Percentiles rank a stretch among this genome's conserved stretches.
These are phyloP conservation scores for Galeruca laticollis DNA, from an alignment of 2,888 invertebrate genomes.

Conservation along the genomic window DNA sequence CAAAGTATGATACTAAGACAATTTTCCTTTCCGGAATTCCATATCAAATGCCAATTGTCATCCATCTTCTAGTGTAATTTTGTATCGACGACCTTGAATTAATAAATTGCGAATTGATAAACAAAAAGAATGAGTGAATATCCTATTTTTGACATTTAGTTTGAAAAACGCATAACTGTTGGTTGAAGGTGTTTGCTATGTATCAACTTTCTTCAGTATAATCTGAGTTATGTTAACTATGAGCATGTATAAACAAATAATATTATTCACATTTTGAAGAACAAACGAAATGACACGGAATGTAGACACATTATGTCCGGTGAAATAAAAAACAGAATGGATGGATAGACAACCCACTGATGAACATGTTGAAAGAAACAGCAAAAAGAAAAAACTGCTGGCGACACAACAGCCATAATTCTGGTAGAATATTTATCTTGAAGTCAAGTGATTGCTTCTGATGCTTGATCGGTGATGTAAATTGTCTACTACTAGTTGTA, in stretches of 20 bases:
- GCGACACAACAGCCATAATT: conserved; percentile 29
- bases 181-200: too few species aligned
- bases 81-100: too few species aligned
- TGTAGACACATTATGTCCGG: conserved; percentile 12
- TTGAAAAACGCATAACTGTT: too few species aligned
- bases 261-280: not conserved
- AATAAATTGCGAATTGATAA: too few species aligned
- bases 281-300: not conserved
- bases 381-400: conserved; percentile 19
- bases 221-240: too few species aligned
- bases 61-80: too few species aligned
- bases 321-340: conserved; percentile 1
- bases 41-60: too few species aligned
- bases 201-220: too few species aligned
- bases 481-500: conserved; percentile 30
- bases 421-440: conserved; percentile 33
- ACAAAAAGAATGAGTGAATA: too few species aligned
- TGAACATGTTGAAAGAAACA: conserved; percentile 30
- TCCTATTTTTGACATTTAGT: too few species aligned
- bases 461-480: conserved; percentile 35
- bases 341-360: conserved; percentile 27
- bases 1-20: too few species aligned
- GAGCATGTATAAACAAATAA: not conserved
- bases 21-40: too few species aligned
- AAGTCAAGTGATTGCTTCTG: conserved; percentile 32